A percentile compares a stretch with the other conserved stretches of the same genome.
Evolutionary conservation across 2,888 invertebrate species (phyloP).

Genomic region (Sesamia inferens): DNA sequence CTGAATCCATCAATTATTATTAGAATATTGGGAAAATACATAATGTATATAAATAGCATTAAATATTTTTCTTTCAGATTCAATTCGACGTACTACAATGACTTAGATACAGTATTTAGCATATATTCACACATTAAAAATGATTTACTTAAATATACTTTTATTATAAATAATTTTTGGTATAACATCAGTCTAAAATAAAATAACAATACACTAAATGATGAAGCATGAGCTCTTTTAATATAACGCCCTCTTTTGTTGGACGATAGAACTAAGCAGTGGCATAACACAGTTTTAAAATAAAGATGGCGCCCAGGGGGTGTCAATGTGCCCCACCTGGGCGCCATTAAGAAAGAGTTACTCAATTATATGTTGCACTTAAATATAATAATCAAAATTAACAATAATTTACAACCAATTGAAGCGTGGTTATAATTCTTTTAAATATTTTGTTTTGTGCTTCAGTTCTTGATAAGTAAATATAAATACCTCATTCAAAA

Average conservation of each 20-base stretch:
- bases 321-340: background rate
- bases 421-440: background rate
- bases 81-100: background rate
- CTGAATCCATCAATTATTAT: background rate
- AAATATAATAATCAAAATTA: background rate
- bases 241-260: slow-evolving; percentile 20
- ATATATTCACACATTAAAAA: background rate
- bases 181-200: slow-evolving; percentile 10
- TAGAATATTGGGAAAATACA: background rate
- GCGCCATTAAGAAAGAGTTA: background rate
- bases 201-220: background rate
- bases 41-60: background rate
- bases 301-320: background rate
- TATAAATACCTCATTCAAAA: background rate
- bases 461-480: background rate
- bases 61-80: background rate
- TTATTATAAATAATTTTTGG: background rate
- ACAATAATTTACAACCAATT: background rate
- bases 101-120: no score
- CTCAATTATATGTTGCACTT: background rate
- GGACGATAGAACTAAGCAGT: background rate
- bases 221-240: background rate
- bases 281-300: background rate
- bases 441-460: background rate
- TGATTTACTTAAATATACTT: background rate